These are phyloP conservation scores for Cyprinodon brontotheroides DNA, from an alignment of 2,113 vertebrate species.

Conservation along the genomic window DNA sequence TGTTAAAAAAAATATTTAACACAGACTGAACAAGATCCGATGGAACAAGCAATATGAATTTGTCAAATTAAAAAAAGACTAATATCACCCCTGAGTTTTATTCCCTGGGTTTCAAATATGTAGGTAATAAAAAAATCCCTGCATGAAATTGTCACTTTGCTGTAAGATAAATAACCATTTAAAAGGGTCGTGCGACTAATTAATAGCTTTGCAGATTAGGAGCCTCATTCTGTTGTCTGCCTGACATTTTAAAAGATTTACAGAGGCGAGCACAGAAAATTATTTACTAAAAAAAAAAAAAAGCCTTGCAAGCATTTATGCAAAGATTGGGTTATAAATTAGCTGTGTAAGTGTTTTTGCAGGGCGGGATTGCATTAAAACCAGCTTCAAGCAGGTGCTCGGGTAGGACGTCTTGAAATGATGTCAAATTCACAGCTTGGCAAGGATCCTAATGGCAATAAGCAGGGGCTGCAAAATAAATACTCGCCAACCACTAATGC, in stretches of 20 bases:
- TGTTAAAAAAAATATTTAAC: background rate
- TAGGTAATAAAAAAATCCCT: background rate
- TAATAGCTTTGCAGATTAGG: slow-evolving; percentile 18
- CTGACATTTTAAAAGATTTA: slow-evolving; percentile 42
- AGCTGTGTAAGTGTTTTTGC: slow-evolving; percentile 9
- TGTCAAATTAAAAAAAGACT: background rate
- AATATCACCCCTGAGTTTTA: background rate
- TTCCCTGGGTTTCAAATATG: background rate
- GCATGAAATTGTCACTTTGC: background rate
- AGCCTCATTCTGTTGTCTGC: slow-evolving; percentile 6
- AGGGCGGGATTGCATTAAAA: slow-evolving; percentile 2
- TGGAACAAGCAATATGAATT: background rate
- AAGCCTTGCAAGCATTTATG: slow-evolving; percentile 1
- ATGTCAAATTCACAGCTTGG: background rate
- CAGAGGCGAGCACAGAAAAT: background rate
- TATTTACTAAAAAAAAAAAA: slow-evolving; percentile 12
- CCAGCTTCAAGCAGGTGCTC: slow-evolving; percentile 2
- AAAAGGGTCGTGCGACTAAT: background rate
- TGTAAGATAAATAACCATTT: background rate
- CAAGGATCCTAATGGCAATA: slow-evolving; percentile 14
- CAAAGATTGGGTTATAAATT: background rate
- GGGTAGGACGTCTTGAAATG: background rate
- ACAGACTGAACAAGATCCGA: background rate
- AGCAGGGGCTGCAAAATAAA: slow-evolving; percentile 5
- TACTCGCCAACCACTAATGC: background rate